Conservation (phyloP, 2,113 vertebrate species). For the Sander lucioperca region DNA sequence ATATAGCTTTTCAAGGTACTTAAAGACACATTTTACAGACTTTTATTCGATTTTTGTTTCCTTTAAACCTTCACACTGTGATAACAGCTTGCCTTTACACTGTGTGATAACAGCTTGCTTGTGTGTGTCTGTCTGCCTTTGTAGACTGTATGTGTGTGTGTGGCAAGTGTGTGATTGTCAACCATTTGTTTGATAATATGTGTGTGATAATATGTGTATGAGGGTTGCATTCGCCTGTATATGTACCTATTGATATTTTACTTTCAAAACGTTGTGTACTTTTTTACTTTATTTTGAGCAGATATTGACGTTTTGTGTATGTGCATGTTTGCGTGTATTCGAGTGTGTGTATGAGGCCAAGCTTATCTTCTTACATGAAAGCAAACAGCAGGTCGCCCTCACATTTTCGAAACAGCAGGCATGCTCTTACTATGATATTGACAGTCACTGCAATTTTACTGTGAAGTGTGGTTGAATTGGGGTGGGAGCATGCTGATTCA, state of each 20-base stretch:
- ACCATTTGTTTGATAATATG: not conserved
- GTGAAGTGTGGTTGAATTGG: constrained; percentile 17
- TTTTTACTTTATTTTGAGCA: constrained; percentile 9
- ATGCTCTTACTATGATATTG: constrained; percentile 44
- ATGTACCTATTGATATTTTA: not conserved
- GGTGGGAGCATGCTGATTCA: constrained; percentile 17
- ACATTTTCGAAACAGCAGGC: constrained; percentile 35
- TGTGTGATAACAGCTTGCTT: not conserved
- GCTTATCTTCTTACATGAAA: constrained; percentile 32
- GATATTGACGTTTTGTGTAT: constrained; percentile 21
- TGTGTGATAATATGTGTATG: not conserved
- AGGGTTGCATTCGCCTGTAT: not conserved
- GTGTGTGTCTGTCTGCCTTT: not conserved
- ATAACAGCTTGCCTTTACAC: not conserved
- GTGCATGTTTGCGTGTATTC: not conserved
- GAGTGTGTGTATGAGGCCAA: not conserved
- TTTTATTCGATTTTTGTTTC: not conserved
- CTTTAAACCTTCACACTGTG: not conserved
- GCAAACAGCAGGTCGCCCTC: constrained; percentile 25
- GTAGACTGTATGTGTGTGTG: not conserved
- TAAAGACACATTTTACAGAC: too few species aligned
- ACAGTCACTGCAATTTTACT: constrained; percentile 21
- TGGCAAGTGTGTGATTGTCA: constrained; percentile 10
- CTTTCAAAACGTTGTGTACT: not conserved
- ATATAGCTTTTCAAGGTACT: too few species aligned